Base-by-base conservation (phyloP, 2,888 invertebrate species). In the Coenonympha glycerion region DNA sequence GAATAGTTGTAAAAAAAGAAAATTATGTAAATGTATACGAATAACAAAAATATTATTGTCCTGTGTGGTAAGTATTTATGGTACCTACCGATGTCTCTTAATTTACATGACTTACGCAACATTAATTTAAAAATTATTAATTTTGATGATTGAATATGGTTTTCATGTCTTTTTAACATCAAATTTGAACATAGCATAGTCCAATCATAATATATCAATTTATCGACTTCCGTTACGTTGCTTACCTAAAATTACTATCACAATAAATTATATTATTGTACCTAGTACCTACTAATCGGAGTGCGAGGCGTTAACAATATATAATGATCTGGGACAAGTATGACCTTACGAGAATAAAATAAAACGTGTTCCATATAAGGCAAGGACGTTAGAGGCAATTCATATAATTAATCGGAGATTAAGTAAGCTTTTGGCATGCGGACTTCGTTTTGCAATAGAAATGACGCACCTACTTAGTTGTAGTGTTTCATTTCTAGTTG, bases 341-440 rank as follows among this genome's bases (percentile, higher is more conserved):
- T 39, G 53, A 34, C 52, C 58, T 58, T 52, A 55, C 51, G 48
- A 53, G 49, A 49, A 31, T 51, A 51, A 30, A 49, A 36, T 53
- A 53, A 49, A 53, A 55, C 33, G 30, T 40, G 11, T 44, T 11
- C 60, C 53, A 45, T 57, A 57, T 59, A 60, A 52, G 58, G 60
- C 60, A 60, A 60, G 60, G 60, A 49, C 60, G 57, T 57, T 47
- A 37, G 53, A 50, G 58, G 52, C 44, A 47, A 49, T 40, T 39
- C 21, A 49, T 49, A 30, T 49, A 49, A 52, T 52, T 49, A 52
- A 46, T 41, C 37, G 33, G 39, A 15, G 41, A 36, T 37, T 44
- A 44, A 33, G 41, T 39, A 41, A 33, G 31, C 31, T 44, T 44
- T 44, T 30, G 42, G 31, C 31, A 44, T 44, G 44, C 44, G 44